phyloP scores from a whole-genome alignment of 53 echinoderm and acorn worm genomes.

The Hippasteria phrygiana region DNA sequence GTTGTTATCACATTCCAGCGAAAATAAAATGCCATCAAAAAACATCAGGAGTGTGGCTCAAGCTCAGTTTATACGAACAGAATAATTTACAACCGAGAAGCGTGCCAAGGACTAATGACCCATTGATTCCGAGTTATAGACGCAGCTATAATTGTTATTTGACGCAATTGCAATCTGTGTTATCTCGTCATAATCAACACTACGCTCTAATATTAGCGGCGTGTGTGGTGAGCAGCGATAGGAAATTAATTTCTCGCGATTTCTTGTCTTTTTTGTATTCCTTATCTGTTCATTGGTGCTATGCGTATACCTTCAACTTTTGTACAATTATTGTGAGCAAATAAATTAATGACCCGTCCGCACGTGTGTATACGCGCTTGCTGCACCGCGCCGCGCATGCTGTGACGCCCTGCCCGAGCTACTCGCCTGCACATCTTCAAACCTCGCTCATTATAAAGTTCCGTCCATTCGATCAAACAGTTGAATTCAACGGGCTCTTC shows the following conservation, averaged over 20 bases:
- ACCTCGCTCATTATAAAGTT: constrained; percentile 10
- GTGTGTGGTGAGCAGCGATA: neutral
- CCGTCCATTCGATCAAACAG: constrained; percentile 2
- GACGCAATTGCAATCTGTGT: too few relatives aligned
- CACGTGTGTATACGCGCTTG: neutral
- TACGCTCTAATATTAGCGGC: too few relatives aligned
- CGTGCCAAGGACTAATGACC: too few relatives aligned
- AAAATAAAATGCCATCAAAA: too few relatives aligned
- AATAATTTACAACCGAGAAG: too few relatives aligned
- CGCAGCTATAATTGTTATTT: too few relatives aligned
- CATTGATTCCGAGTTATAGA: too few relatives aligned
- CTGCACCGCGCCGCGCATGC: too few relatives aligned
- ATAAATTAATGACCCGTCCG: neutral
- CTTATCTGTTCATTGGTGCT: neutral
- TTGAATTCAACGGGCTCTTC: neutral
- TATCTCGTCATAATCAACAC: too few relatives aligned
- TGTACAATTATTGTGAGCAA: neutral
- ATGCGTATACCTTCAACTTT: neutral
- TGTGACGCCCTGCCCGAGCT: neutral
- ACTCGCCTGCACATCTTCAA: constrained; percentile 3
- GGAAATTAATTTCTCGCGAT: neutral
- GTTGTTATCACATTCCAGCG: too few relatives aligned
- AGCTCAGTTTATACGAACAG: too few relatives aligned
- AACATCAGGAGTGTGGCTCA: too few relatives aligned
- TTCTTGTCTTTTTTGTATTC: neutral